These are phyloP conservation scores for Phrixothrix hirtus DNA, from an alignment of 2,888 invertebrate species.

Conservation along the genomic window DNA sequence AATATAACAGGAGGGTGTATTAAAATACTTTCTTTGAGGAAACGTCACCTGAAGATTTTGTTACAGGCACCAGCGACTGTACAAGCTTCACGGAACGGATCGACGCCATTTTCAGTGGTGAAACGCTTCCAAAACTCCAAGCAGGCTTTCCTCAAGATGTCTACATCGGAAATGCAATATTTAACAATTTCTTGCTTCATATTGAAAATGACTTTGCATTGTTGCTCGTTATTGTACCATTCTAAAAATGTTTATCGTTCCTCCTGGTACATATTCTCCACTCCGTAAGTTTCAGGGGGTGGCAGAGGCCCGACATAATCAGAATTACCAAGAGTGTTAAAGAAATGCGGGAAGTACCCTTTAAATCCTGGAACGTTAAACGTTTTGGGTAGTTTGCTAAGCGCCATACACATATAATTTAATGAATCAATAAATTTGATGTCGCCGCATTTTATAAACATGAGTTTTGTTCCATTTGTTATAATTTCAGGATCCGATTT, in stretches of 20 bases:
- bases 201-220: constrained; percentile 35
- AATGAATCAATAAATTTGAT: constrained; percentile 12
- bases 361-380: constrained; percentile 6
- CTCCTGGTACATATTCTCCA: constrained; percentile 31
- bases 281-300: constrained; percentile 30
- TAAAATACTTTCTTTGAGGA: no score
- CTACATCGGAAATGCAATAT: constrained; percentile 32
- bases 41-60: constrained; percentile 36
- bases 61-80: constrained; percentile 42
- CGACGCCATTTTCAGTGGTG: constrained; percentile 26
- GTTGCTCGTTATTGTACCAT: constrained; percentile 24
- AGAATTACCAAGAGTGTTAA: constrained; percentile 35
- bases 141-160: constrained; percentile 31
- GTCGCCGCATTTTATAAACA: neutral
- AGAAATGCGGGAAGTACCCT: constrained; percentile 21
- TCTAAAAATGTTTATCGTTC: constrained; percentile 29
- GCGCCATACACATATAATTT: constrained; percentile 2
- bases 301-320: constrained; percentile 37
- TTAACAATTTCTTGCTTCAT: constrained; percentile 40
- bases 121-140: constrained; percentile 20
- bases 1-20: no score
- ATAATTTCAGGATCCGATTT: constrained; percentile 5
- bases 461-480: constrained; percentile 4
- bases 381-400: constrained; percentile 4
- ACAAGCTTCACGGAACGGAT: constrained; percentile 39